phyloP scores from a whole-genome alignment of 2,888 invertebrate species.

The Temnothorax rugatulus region DNA sequence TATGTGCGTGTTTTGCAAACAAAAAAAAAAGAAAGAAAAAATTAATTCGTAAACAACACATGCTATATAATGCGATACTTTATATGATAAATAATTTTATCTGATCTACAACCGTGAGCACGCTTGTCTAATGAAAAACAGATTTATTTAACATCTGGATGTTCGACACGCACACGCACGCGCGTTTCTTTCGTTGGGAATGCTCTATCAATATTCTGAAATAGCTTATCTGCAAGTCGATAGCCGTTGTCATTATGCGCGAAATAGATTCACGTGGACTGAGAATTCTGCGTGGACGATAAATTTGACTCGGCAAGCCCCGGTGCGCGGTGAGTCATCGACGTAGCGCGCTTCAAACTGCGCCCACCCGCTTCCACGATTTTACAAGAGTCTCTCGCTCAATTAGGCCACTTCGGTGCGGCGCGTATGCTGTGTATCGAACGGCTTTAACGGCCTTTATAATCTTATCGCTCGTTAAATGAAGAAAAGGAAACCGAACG shows the following conservation, averaged over 20 bases:
- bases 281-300: neutral
- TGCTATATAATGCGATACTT: conserved; percentile 22
- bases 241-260: conserved; percentile 1
- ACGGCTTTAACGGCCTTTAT: conserved; percentile 65
- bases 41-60: conserved; percentile 8
- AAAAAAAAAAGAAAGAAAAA: neutral
- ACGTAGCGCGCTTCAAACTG: neutral
- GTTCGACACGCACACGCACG: neutral
- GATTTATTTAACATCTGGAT: conserved; percentile 5
- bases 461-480: conserved; percentile 69
- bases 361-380: conserved; percentile 8
- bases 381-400: conserved; percentile 45
- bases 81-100: conserved; percentile 4
- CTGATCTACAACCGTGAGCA: neutral
- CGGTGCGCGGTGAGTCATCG: neutral
- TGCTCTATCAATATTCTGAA: neutral
- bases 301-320: neutral
- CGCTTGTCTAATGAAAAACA: neutral
- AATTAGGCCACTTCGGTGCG: conserved; percentile 49
- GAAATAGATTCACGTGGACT: neutral
- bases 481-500: conserved; percentile 52
- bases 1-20: neutral
- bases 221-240: neutral
- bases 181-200: neutral
- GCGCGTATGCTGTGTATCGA: conserved; percentile 19